Percentiles rank a stretch among this genome's conserved stretches.
These are phyloP conservation scores for Bostrychus sinensis DNA, from an alignment of 2,113 vertebrate genomes.

Conservation along the genomic window DNA sequence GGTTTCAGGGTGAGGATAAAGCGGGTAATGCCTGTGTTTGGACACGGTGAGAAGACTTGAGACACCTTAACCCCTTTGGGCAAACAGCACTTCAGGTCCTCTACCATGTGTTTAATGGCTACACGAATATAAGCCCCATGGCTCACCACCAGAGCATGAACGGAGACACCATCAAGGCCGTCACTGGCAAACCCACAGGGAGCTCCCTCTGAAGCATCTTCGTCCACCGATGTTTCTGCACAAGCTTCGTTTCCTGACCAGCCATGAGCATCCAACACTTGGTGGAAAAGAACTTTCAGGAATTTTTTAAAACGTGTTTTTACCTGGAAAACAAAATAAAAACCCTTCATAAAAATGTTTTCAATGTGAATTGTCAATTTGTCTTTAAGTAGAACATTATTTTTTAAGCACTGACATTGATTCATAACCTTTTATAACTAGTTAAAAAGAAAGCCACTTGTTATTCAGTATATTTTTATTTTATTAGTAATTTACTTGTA, in stretches of 20 bases:
- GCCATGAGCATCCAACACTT: slow-evolving; percentile 70
- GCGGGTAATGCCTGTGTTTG: slow-evolving; percentile 91
- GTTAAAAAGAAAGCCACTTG: too few species aligned
- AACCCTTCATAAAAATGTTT: neutral
- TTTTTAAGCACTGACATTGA: too few species aligned
- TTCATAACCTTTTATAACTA: too few species aligned
- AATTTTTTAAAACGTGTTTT: slow-evolving; percentile 87
- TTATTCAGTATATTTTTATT: too few species aligned
- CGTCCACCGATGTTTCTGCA: neutral
- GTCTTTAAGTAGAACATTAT: too few species aligned
- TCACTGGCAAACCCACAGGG: slow-evolving; percentile 47
- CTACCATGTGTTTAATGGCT: slow-evolving; percentile 86
- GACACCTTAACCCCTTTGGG: slow-evolving; percentile 79
- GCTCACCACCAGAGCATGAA: slow-evolving; percentile 88
- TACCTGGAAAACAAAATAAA: slow-evolving; percentile 77
- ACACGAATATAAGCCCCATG: slow-evolving; percentile 92
- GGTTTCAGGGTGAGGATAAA: slow-evolving; percentile 83
- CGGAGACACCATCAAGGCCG: slow-evolving; percentile 41
- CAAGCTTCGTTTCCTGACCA: slow-evolving; percentile 29
- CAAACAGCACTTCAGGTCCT: slow-evolving; percentile 83
- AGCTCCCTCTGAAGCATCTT: slow-evolving; percentile 5
- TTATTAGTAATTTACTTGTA: too few species aligned
- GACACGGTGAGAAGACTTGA: slow-evolving; percentile 85
- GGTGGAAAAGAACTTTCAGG: slow-evolving; percentile 86
- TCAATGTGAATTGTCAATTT: too few species aligned